Percentiles rank a stretch among this genome's conserved stretches.
These are phyloP conservation scores for Epirrhoe tristata DNA, from an alignment of 2,888 invertebrate species.

Conservation along the genomic window DNA sequence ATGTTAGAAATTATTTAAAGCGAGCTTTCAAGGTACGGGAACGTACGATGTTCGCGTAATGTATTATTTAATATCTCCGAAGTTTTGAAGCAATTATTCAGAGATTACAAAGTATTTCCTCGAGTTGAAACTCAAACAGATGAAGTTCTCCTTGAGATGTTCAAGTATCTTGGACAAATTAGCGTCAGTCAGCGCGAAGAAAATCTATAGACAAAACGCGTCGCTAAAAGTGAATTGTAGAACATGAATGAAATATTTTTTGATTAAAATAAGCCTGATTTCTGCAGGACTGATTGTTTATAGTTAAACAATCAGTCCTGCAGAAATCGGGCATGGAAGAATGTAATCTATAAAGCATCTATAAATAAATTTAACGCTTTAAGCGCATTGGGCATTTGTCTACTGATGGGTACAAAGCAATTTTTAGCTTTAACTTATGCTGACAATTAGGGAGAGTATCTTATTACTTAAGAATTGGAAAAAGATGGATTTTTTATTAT, in stretches of 20 bases:
- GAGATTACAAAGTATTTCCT: conserved; percentile 22
- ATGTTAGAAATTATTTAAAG: neutral
- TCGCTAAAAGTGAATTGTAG: too few relatives aligned
- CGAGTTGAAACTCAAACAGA: conserved; percentile 26
- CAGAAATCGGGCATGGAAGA: too few relatives aligned
- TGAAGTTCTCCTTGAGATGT: conserved; percentile 30
- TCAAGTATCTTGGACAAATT: conserved; percentile 39
- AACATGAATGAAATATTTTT: too few relatives aligned
- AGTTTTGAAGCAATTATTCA: conserved; percentile 18
- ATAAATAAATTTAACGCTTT: neutral
- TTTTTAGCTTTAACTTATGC: conserved; percentile 49
- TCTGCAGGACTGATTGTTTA: too few relatives aligned
- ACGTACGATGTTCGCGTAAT: neutral
- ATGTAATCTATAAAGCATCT: too few relatives aligned
- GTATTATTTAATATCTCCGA: conserved; percentile 5
- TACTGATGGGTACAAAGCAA: conserved; percentile 41
- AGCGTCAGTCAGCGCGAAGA: conserved; percentile 33
- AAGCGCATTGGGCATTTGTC: neutral
- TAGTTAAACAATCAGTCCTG: too few relatives aligned
- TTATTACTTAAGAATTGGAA: conserved; percentile 33
- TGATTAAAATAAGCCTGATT: too few relatives aligned
- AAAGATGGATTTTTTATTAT: neutral
- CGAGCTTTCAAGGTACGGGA: neutral
- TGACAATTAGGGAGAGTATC: conserved; percentile 54
- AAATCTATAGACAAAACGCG: conserved; percentile 4